Base-by-base conservation (phyloP, 2,113 vertebrate genomes). In the Origma solitaria region DNA sequence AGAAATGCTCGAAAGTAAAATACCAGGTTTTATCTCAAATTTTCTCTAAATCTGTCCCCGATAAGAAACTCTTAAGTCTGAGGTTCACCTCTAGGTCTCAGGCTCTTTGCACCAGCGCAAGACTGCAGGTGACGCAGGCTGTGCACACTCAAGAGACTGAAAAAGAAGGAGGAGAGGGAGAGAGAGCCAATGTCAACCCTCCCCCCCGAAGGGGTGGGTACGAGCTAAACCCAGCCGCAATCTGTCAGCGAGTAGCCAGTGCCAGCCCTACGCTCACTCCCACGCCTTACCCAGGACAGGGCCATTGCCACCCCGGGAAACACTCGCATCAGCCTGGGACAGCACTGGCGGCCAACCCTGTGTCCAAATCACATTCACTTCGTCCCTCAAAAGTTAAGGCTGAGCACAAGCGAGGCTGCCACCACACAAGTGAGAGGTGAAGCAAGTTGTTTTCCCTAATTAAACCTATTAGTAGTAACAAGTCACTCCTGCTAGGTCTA, bases 61-160 rank as follows among this genome's bases (percentile, higher is more conserved):
- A 82, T n/a, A 78, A 79, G 40, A 84, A 66, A 79, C 38, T 10
- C 45, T 49, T 16, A 27, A 22, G 2, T 25, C 76, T 50, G 24
- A 73, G 33, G 35, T 16, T 6, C 18, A 25, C 54, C 62, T 70
- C 70, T 58, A 2, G 2, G 30, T 30, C 71, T 86, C 30, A 2
- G 25, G 51, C 27, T 82, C 70, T 82, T 50, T 24, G 42, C 11
- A 30, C 2, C 24, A 15, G 40, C 8, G 16, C 30, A 42, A 87
- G 69, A 62, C 70, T 0, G 1, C 28, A 56, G 44, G 31, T 54
- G 66, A 38, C 0, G 0, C 33, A 69, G 16, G 21, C 7, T 2
- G 1, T 2, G 10, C 9, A 11, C 8, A 7, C 24, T 33, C 15
- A 20, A 47, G 40, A 21, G n/a, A 30, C 42, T n/a, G 30, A 16